Evolutionary conservation across 2,888 invertebrate genomes (phyloP).

Genomic region (Andrena dorsata): DNA sequence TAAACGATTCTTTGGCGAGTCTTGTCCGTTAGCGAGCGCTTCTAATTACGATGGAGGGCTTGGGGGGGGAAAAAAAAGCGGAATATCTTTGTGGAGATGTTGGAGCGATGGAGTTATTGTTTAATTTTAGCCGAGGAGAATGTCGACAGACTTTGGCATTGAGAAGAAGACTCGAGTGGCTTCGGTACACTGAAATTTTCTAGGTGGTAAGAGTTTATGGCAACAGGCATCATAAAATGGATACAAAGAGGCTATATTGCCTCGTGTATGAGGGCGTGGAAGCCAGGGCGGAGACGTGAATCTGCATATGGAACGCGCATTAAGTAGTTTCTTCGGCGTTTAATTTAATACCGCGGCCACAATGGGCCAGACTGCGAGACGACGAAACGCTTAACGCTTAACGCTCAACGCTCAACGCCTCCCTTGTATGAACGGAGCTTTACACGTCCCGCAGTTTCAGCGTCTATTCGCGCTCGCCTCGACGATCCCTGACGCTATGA

Average conservation of each 20-base stretch:
- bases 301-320: slow-evolving; percentile 84
- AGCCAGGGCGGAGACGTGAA: slow-evolving; percentile 78
- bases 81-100: not conserved
- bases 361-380: slow-evolving; percentile 66
- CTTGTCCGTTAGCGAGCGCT: slow-evolving; percentile 1
- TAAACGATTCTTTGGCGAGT: slow-evolving; percentile 25
- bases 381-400: slow-evolving; percentile 57
- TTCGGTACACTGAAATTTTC: slow-evolving; percentile 56
- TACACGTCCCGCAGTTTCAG: slow-evolving; percentile 61
- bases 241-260: slow-evolving; percentile 83
- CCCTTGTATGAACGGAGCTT: slow-evolving; percentile 51
- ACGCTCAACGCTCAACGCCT: slow-evolving; percentile 31
- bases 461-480: slow-evolving; percentile 30
- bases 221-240: slow-evolving; percentile 81
- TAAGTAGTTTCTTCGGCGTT: slow-evolving; percentile 83
- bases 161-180: slow-evolving; percentile 55
- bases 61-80: not conserved
- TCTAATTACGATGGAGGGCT: slow-evolving; percentile 4
- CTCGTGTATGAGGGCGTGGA: slow-evolving; percentile 65
- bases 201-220: slow-evolving; percentile 63
- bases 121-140: slow-evolving; percentile 43
- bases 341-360: slow-evolving; percentile 81
- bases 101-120: slow-evolving; percentile 37
- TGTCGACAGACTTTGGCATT: slow-evolving; percentile 18
- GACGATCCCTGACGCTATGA: slow-evolving; percentile 6